Conservation (phyloP, 2,797 vertebrate species). For the Scleropages formosus region DNA sequence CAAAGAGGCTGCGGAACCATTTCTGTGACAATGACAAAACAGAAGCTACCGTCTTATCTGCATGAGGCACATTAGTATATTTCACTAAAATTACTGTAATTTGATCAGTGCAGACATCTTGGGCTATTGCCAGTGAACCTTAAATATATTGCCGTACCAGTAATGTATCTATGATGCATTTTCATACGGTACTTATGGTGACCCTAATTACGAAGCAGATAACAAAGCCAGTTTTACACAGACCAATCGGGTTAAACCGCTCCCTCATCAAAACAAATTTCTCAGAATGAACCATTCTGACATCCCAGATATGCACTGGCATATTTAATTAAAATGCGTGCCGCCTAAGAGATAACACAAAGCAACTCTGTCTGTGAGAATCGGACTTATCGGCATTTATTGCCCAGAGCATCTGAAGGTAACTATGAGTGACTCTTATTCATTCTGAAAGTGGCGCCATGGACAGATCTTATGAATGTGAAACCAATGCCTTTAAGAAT, state of each 20-base stretch:
- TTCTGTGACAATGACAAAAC: neutral
- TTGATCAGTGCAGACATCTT: too few species aligned
- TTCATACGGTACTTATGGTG: constrained; percentile 9
- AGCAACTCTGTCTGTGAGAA: constrained; percentile 32
- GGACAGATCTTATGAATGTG: neutral
- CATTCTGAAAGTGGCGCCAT: neutral
- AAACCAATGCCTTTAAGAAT: neutral
- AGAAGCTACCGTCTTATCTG: neutral
- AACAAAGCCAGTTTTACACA: neutral
- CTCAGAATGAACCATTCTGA: constrained; percentile 32
- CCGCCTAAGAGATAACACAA: constrained; percentile 29
- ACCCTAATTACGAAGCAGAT: neutral
- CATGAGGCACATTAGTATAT: neutral
- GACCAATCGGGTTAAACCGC: neutral
- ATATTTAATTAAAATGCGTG: constrained; percentile 41
- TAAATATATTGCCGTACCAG: neutral
- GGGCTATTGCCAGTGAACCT: too few species aligned
- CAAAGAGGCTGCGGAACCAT: neutral
- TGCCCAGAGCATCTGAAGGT: constrained; percentile 22
- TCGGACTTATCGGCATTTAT: constrained; percentile 34
- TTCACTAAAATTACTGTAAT: neutral
- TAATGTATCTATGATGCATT: neutral
- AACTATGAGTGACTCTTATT: constrained; percentile 11
- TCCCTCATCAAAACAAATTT: neutral
- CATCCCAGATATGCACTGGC: constrained; percentile 33